These are phyloP conservation scores for Drosophila eohydei DNA, from an alignment of 2,888 invertebrate species.

Conservation along the genomic window DNA sequence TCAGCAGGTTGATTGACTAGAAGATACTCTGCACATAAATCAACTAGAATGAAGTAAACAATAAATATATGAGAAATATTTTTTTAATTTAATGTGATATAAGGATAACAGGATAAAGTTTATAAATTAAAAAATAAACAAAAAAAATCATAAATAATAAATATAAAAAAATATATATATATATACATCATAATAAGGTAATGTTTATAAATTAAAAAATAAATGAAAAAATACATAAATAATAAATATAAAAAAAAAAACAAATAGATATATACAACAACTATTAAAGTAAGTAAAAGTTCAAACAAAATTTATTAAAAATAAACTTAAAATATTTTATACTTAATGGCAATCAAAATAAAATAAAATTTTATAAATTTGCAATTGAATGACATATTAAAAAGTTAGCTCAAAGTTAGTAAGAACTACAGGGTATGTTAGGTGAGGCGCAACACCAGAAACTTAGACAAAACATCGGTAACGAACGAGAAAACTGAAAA, in stretches of 20 bases:
- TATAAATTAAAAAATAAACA: background rate
- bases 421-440: background rate
- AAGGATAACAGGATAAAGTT: background rate
- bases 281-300: too few species aligned
- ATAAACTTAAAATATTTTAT: background rate
- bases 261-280: background rate
- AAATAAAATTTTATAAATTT: background rate
- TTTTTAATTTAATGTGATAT: too few species aligned
- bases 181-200: too few species aligned
- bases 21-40: conserved; percentile 14
- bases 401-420: too few species aligned
- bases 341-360: background rate
- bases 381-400: background rate
- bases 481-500: conserved; percentile 36
- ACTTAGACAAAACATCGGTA: conserved; percentile 14
- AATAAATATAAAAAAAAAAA: background rate
- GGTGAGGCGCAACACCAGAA: background rate
- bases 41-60: background rate
- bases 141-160: background rate
- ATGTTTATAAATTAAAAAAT: background rate
- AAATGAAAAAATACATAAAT: background rate
- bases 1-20: background rate
- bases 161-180: too few species aligned
- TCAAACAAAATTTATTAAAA: background rate
- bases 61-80: too few species aligned